Evolutionary conservation across 2,888 invertebrate species (phyloP).

Genomic region (Tenthredo amoena): DNA sequence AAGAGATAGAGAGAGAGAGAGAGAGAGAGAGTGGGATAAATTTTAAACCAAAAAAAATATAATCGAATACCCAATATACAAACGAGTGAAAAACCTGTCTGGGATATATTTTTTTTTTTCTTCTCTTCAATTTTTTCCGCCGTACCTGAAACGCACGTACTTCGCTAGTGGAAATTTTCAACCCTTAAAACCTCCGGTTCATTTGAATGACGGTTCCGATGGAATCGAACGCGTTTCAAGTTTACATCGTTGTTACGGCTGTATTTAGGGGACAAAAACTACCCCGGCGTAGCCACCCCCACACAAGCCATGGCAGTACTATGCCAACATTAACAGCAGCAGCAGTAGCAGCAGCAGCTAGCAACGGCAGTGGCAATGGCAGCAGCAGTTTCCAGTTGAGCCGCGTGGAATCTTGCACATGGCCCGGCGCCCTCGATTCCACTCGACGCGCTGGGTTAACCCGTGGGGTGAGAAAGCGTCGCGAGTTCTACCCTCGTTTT

Average conservation of each 20-base stretch:
- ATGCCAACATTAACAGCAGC: slow-evolving; percentile 35
- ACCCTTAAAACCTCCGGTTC: neutral
- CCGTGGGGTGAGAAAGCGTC: slow-evolving; percentile 19
- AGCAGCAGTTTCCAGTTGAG: slow-evolving; percentile 57
- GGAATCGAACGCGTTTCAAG: slow-evolving; percentile 5
- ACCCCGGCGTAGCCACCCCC: neutral
- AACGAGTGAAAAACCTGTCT: neutral
- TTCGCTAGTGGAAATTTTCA: neutral
- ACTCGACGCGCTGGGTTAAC: slow-evolving; percentile 17
- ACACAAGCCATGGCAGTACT: neutral
- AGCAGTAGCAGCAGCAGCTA: slow-evolving; percentile 11
- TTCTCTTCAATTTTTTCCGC: neutral
- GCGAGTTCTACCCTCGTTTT: slow-evolving; percentile 42
- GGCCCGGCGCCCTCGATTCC: slow-evolving; percentile 47
- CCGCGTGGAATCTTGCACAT: slow-evolving; percentile 59
- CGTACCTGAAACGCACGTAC: neutral
- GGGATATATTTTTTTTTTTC: neutral
- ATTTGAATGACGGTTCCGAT: neutral
- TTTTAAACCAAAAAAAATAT: neutral
- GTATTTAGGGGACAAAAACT: slow-evolving; percentile 14
- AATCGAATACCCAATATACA: neutral
- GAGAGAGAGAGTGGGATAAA: neutral
- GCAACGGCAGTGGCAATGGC: slow-evolving; percentile 21
- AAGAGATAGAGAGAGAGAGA: neutral
- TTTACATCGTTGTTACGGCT: slow-evolving; percentile 27